These are phyloP conservation scores for Artemia sp. DNA, from an alignment of 2,888 invertebrate genomes.

Conservation along the genomic window DNA sequence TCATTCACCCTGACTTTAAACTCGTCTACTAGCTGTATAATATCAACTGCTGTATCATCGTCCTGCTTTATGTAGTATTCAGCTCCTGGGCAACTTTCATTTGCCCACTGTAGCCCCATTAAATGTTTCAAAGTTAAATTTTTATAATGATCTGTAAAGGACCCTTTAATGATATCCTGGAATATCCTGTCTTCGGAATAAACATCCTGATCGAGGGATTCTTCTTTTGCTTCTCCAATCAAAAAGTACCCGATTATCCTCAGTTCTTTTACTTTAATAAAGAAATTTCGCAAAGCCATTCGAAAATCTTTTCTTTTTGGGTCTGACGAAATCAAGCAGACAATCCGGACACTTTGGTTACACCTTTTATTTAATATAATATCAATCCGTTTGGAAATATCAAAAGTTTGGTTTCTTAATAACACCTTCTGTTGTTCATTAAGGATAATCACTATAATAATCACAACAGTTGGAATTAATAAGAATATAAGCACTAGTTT, in stretches of 20 bases:
- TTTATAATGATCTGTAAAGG: constrained; percentile 54
- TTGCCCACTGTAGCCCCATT: constrained; percentile 61
- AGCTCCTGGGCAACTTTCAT: constrained; percentile 41
- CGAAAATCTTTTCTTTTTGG: constrained; percentile 51
- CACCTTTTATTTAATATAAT: neutral
- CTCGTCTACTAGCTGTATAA: constrained; percentile 38
- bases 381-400: neutral
- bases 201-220: constrained; percentile 35
- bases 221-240: constrained; percentile 42
- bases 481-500: neutral
- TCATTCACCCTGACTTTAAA: constrained; percentile 20
- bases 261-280: constrained; percentile 42
- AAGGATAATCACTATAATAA: constrained; percentile 10
- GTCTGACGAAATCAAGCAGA: constrained; percentile 53
- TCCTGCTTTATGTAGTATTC: constrained; percentile 59
- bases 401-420: no score
- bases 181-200: constrained; percentile 44
- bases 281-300: constrained; percentile 49
- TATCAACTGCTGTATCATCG: constrained; percentile 57
- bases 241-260: constrained; percentile 50
- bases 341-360: constrained; percentile 21
- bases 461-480: neutral
- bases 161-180: constrained; percentile 55
- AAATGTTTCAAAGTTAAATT: constrained; percentile 66
- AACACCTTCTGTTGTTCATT: no score